Base-by-base conservation (phyloP, 2,797 vertebrate species). In the Enteromius trimaculatus region DNA sequence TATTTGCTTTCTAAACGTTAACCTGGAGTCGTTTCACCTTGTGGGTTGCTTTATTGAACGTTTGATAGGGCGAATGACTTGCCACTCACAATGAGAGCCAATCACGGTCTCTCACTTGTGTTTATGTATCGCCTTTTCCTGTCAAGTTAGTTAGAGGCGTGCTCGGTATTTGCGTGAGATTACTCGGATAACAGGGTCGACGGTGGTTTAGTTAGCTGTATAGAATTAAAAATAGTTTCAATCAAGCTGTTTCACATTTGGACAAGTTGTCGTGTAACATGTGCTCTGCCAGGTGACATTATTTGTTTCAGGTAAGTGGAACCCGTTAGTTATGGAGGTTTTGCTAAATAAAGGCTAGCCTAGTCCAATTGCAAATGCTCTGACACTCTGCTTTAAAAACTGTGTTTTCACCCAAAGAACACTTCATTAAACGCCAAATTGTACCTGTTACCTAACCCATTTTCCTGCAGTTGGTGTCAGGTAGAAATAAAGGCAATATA, bases 161-260 rank as follows among this genome's bases (percentile, higher is more conserved):
- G 66, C 75, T 70, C 14, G 53, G 80, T 81, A 87, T 86, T 84
- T 83, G 79, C 72, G 55, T 49, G n/a, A 77, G 75, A 78, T 78
- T 58, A 44, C 49, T 83, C 51, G 55, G 51, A 51, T 64, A 71
- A 37, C 51, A 9, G 14, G 34, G 65, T 60, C 39, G 74, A 62
- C 53, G 37, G 21, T 17, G 53, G 53, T 26, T 78, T 70, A 60
- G 26, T 62, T 29, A 1, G 58, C 26, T 1, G 2, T 17, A 44
- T 21, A 13, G 23, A 11, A 47, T 68, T 26, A 64, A 17, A 31
- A 70, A 21, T 58, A 3, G 13, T 13, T 17, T 29, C 31, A 47
- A 78, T 71, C 1, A 14, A 42, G 26, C 11, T 11, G 29, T 58
- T 72, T 65, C 1, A 1, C 49, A 80, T 72, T 3, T 87, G 31